A percentile compares a stretch with the other conserved stretches of the same genome.
phyloP scores from a whole-genome alignment of 1,140 invertebrate genomes.

The Nebria ingens region DNA sequence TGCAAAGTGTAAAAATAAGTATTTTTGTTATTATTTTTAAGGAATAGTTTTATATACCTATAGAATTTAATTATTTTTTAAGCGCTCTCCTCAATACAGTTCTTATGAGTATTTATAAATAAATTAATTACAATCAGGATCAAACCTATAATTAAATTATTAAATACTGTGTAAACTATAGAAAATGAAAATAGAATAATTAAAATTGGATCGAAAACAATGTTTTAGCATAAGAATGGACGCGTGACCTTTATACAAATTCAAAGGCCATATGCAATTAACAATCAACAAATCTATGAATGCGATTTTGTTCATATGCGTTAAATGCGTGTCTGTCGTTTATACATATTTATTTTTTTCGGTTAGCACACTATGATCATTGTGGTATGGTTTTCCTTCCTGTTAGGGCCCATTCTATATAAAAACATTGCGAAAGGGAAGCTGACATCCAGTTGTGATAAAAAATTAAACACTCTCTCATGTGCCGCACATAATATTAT shows the following conservation, averaged over 20 bases:
- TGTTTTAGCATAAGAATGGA: not conserved
- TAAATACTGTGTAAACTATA: not conserved
- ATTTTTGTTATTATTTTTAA: too few species aligned
- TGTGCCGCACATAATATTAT: too few species aligned
- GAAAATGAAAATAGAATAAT: not conserved
- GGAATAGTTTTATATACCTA: too few species aligned
- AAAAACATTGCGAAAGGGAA: constrained; percentile 5
- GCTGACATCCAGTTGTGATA: not conserved
- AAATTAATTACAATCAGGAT: not conserved
- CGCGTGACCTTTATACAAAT: constrained; percentile 6
- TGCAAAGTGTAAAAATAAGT: too few species aligned
- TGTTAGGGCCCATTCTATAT: not conserved
- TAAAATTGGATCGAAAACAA: not conserved
- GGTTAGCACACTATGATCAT: not conserved
- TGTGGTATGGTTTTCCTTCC: constrained; percentile 5
- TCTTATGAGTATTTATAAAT: not conserved
- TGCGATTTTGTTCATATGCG: not conserved
- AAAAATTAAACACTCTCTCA: not conserved
- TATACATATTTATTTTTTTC: not conserved
- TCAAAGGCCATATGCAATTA: not conserved
- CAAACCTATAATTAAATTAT: not conserved
- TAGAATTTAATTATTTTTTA: too few species aligned
- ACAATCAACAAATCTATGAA: not conserved
- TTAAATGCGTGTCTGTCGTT: not conserved
- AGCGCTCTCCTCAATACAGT: too few species aligned